Conservation (phyloP, 2,113 vertebrate species). For the Lampris incognitus region DNA sequence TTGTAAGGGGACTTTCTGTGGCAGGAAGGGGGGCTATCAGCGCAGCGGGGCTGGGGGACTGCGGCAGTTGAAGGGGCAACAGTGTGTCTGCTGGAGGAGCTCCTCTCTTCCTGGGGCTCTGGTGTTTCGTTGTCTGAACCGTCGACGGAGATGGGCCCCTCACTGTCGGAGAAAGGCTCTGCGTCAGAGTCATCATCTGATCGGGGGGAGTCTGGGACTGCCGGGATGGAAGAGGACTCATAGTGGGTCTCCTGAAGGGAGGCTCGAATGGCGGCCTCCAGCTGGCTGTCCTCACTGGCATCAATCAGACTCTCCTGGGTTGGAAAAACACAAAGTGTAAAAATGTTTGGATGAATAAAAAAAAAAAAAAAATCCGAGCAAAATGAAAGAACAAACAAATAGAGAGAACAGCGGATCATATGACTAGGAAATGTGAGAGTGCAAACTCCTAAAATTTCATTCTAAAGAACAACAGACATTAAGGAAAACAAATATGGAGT, state of each 20-base stretch:
- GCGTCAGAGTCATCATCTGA: conserved; percentile 97
- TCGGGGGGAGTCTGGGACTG: conserved; percentile 87
- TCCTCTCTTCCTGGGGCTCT: conserved; percentile 73
- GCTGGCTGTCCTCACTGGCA: conserved; percentile 98
- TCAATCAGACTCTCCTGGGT: conserved; percentile 97
- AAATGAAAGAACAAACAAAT: conserved; percentile 14
- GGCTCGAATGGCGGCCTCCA: conserved; percentile 97
- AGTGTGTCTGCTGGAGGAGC: conserved; percentile 62
- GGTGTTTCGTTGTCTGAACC: conserved; percentile 90
- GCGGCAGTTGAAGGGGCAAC: conserved; percentile 26
- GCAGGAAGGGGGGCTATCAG: conserved; percentile 81
- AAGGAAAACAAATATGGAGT: neutral
- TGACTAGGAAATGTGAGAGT: too few species aligned
- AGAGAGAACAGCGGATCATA: neutral
- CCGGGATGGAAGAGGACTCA: conserved; percentile 89
- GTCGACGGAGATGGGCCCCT: conserved; percentile 96
- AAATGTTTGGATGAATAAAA: conserved; percentile 28
- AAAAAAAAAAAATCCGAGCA: conserved; percentile 13
- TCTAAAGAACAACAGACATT: neutral
- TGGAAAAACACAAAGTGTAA: conserved; percentile 38
- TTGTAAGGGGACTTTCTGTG: conserved; percentile 93
- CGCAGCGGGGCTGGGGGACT: conserved; percentile 65
- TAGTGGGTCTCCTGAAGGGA: conserved; percentile 98
- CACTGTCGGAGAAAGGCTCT: conserved; percentile 96
- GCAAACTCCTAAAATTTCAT: too few species aligned